Evolutionary conservation across 2,888 invertebrate species (phyloP).

Genomic region (Neelides folsomi): DNA sequence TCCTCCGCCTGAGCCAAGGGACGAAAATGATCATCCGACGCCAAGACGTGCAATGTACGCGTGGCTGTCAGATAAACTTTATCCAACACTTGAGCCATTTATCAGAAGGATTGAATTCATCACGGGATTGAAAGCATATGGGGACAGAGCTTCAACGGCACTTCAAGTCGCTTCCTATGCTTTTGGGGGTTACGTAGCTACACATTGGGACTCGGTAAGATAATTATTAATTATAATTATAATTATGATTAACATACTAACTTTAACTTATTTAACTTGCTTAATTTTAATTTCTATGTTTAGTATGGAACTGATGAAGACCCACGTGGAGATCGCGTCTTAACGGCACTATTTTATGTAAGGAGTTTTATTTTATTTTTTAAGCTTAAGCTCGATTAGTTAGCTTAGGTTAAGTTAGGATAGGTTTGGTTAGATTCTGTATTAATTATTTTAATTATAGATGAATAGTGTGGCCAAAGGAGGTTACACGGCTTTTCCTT

Average conservation of each 20-base stretch:
- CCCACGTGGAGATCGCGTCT: slow-evolving; percentile 29
- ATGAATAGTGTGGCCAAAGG: too few relatives aligned
- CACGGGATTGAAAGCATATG: slow-evolving; percentile 24
- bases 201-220: slow-evolving; percentile 28
- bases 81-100: slow-evolving; percentile 14
- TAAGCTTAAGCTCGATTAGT: too few relatives aligned
- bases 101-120: slow-evolving; percentile 23
- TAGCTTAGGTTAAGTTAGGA: too few relatives aligned
- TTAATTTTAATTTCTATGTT: not conserved
- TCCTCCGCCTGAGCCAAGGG: slow-evolving; percentile 18
- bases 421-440: too few relatives aligned
- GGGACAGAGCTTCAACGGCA: slow-evolving; percentile 19
- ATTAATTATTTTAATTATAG: too few relatives aligned
- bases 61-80: slow-evolving; percentile 25
- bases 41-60: slow-evolving; percentile 29
- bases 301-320: slow-evolving; percentile 16
- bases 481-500: slow-evolving; percentile 34
- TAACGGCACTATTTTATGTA: slow-evolving; percentile 27
- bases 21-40: slow-evolving; percentile 15
- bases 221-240: not conserved
- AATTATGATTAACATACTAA: not conserved
- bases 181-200: slow-evolving; percentile 29
- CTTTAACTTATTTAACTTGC: not conserved
- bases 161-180: slow-evolving; percentile 29
- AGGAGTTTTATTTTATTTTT: too few relatives aligned